phyloP scores from a whole-genome alignment of 1,140 invertebrate genomes.

The Drosophila pseudoobscura region DNA sequence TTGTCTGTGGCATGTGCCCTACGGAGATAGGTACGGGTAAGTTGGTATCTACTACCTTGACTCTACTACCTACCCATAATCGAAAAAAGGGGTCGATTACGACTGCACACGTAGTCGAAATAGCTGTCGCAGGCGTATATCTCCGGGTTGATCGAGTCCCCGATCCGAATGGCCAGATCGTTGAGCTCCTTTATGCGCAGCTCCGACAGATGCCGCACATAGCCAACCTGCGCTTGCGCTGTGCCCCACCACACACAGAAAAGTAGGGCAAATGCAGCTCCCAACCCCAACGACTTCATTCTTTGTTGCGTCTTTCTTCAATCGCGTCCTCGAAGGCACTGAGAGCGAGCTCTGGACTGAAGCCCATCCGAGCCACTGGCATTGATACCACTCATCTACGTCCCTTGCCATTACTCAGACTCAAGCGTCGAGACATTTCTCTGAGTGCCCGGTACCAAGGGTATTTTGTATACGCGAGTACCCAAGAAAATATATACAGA shows the following conservation, averaged over 20 bases:
- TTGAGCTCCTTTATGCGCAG: constrained; percentile 67
- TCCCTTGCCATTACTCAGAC: constrained; percentile 23
- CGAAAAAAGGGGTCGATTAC: constrained; percentile 68
- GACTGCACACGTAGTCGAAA: constrained; percentile 77
- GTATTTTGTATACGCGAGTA: neutral
- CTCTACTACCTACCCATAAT: constrained; percentile 62
- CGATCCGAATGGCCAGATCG: constrained; percentile 51
- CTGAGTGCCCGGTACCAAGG: neutral
- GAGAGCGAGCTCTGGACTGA: constrained; percentile 11
- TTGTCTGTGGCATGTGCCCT: constrained; percentile 63
- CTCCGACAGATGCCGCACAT: constrained; percentile 59
- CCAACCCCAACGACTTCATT: constrained; percentile 5
- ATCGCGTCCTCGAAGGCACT: constrained; percentile 37
- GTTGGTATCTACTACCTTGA: constrained; percentile 3
- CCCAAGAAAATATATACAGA: too few relatives aligned
- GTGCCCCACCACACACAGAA: constrained; percentile 9
- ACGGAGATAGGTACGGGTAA: neutral
- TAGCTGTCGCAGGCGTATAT: constrained; percentile 75
- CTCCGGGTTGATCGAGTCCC: constrained; percentile 63
- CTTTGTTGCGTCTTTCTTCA: constrained; percentile 7
- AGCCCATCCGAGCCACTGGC: constrained; percentile 22
- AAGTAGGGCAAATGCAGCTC: constrained; percentile 10
- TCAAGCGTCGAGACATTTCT: too few relatives aligned
- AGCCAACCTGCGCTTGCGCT: constrained; percentile 46
- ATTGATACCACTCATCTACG: constrained; percentile 12